Percentiles rank a stretch among this genome's conserved stretches.
These are phyloP conservation scores for Machaerirhynchus nigripectus DNA, from an alignment of 2,113 vertebrate species.

Conservation along the genomic window DNA sequence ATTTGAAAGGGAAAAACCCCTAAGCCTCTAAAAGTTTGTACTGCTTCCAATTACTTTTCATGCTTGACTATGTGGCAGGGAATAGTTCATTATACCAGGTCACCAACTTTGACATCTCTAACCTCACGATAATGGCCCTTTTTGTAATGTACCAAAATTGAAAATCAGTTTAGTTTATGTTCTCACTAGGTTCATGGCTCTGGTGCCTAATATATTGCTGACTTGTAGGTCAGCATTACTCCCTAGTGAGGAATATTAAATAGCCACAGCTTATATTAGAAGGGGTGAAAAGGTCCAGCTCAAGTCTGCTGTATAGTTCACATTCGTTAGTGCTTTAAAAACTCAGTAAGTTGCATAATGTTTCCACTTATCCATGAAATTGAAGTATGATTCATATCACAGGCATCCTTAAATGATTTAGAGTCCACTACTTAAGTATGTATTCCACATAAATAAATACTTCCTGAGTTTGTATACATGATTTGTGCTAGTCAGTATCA, in stretches of 20 bases:
- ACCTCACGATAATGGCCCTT: conserved; percentile 61
- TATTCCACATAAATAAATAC: conserved; percentile 49
- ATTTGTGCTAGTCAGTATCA: conserved; percentile 28
- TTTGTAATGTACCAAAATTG: conserved; percentile 62
- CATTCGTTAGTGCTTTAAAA: conserved; percentile 47
- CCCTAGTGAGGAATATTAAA: conserved; percentile 64
- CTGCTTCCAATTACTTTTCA: conserved; percentile 42
- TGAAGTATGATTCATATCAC: conserved; percentile 57
- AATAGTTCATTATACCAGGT: conserved; percentile 64
- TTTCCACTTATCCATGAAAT: conserved; percentile 59
- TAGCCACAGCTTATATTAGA: conserved; percentile 54
- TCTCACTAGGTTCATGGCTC: conserved; percentile 61
- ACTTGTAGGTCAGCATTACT: conserved; percentile 56
- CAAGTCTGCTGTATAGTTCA: conserved; percentile 31
- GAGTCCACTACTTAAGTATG: conserved; percentile 21
- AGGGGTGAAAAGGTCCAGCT: conserved; percentile 52
- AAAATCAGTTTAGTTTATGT: conserved; percentile 68
- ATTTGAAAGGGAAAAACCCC: background rate
- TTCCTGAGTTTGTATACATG: conserved; percentile 29
- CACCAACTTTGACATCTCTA: conserved; percentile 71
- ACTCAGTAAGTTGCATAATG: conserved; percentile 53
- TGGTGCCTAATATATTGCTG: conserved; percentile 52
- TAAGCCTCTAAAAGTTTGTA: conserved; percentile 10
- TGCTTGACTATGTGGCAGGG: conserved; percentile 40
- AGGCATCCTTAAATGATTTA: conserved; percentile 56